Evolutionary conservation across 2,888 invertebrate genomes (phyloP), one percentile per base, ranked within the genome.

Genomic region (Fragum sueziense): DNA sequence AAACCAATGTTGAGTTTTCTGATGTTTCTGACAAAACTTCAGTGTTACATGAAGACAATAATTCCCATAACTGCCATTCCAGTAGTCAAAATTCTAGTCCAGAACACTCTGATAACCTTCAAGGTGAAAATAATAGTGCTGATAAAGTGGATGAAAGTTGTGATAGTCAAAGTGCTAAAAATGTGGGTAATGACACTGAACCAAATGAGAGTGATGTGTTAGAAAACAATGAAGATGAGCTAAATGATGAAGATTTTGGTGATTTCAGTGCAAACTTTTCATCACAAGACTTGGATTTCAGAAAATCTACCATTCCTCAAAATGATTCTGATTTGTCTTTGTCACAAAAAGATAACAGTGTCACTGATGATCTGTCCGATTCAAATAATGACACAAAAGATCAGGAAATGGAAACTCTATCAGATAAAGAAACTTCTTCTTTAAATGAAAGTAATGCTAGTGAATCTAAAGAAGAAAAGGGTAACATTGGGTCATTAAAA

Each of bases 211-310:
- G 3, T 52, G 27, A 37, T 41, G 27, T 9, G 2, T 25, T 34
- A 2, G 29, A 52, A 20, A 59, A 59, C 0, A 11, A n/a, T 33
- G 61, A 61, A 31, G 4, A 11, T 61, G 33, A 51, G 27, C 61
- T 61, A 74, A 59, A 68, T 68, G 76, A 74, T 14, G 76, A 84
- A 68, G 82, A 84, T 17, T 83, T 76, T 73, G 79, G 75, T 57
- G 80, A 81, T 29, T 77, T 77, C 76, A 76, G 69, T 62, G 74
- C 52, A 29, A 52, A 52, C 14, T 3, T 20, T 3, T 47, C 47
- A 20, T 47, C 47, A 47, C 47, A 47, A 47, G 47, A 47, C 17
- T 47, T 47, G 47, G 17, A 14, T 47, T 47, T 47, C 17, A 47
- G 47, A 47, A 14, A 47, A n/a, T 14, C 47, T 9, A 47, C 20